Conservation (phyloP, 2,888 invertebrate species). For the Pinctada fucata region DNA sequence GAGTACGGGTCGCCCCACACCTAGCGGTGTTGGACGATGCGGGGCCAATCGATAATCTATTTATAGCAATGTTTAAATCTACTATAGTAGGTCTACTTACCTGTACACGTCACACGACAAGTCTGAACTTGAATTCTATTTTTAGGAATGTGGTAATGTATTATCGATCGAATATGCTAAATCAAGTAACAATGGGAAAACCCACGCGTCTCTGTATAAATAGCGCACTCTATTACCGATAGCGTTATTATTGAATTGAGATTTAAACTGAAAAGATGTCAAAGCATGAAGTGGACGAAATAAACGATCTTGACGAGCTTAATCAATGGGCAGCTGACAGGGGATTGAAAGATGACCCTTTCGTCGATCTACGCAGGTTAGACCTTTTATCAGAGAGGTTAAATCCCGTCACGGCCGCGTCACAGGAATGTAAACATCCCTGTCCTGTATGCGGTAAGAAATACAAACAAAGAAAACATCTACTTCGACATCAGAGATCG, state of each 20-base stretch:
- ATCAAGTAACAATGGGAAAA: background rate
- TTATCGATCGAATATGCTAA: background rate
- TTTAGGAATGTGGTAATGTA: too few relatives aligned
- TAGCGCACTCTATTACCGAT: background rate
- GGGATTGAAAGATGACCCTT: background rate
- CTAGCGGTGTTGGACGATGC: too few relatives aligned
- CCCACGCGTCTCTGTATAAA: background rate
- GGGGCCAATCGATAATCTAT: background rate
- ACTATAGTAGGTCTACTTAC: too few relatives aligned
- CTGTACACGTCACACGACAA: too few relatives aligned
- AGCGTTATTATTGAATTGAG: background rate
- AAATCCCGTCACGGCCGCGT: background rate
- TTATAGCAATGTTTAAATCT: background rate
- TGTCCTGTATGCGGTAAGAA: background rate
- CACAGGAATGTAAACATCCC: background rate
- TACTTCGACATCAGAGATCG: background rate
- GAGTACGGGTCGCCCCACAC: too few relatives aligned
- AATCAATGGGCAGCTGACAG: too few relatives aligned
- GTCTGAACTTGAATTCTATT: too few relatives aligned
- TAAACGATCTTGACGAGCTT: too few relatives aligned
- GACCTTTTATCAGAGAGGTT: background rate
- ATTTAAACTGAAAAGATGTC: background rate
- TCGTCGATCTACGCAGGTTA: background rate
- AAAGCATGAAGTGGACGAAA: too few relatives aligned
- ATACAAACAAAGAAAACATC: background rate